Base-by-base conservation (phyloP, 2,113 vertebrate species). In the Platichthys flesus region DNA sequence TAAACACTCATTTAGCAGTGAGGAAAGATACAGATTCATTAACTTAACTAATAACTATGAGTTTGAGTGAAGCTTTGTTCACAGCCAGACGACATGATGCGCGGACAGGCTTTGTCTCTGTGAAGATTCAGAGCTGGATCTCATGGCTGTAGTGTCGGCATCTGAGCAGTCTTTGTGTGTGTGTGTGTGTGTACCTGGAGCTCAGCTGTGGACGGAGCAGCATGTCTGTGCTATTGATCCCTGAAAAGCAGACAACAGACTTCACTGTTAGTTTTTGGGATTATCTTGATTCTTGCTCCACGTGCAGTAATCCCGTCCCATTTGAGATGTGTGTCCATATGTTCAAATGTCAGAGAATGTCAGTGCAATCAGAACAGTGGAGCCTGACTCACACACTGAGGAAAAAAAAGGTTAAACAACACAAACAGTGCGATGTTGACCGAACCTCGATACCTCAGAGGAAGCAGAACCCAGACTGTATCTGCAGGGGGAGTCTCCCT, bases 341-440 rank as follows among this genome's bases (percentile, higher is more conserved):
- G 87, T 67, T 82, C 67, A 88, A 90, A 90, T 90, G 88, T 87
- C 89, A 90, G 69, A 68, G 82, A 92, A 90, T 88, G 84, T 88
- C 89, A 84, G 57, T 5, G 73, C 67, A 78, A 79, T 85, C 80
- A 87, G 57, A 42, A 71, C 77, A 24, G 62, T 14, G 15, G n/a
- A 68, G 67, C 63, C 23, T 45, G 42, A 62, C 42, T 49, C 4
- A 3, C 12, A 57, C 55, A 75, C 72, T 14, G 23, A 23, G 26
- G 40, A 5, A 49, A 49, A 47, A 59, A 68, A 82, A 74, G 82
- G 74, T 89, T 85, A 82, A 74, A 83, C 68, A 79, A 80, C 81
- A 84, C 67, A 86, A 79, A 70, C 55, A 68, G 9, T 9, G 65
- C n/a, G 5, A 18, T 70, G 78, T 42, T 74, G 74, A 81, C 24